Percentiles rank a stretch among this genome's conserved stretches.
Conservation (phyloP, 2,797 vertebrate species). For the Synaphobranchus kaupii region DNA sequence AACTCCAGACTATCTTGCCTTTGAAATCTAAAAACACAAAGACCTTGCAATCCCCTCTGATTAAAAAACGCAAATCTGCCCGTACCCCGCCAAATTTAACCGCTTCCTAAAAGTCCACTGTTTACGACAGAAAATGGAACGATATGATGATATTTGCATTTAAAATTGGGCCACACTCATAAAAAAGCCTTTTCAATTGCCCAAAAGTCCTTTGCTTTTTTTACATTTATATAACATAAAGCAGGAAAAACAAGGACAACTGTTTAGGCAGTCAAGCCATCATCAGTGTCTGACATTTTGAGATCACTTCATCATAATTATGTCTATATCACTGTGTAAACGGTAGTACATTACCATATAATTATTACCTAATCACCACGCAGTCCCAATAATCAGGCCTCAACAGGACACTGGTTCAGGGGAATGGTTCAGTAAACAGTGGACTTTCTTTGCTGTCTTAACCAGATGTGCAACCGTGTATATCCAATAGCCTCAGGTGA, state of each 20-base stretch:
- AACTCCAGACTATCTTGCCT: constrained; percentile 15
- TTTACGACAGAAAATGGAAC: too few relatives aligned
- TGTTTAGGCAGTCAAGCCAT: neutral
- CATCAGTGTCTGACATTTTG: neutral
- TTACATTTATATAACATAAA: neutral
- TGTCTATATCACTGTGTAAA: too few relatives aligned
- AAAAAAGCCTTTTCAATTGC: neutral
- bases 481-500: constrained; percentile 46
- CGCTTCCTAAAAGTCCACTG: too few relatives aligned
- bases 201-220: neutral
- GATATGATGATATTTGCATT: too few relatives aligned
- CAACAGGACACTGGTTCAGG: neutral
- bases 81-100: neutral
- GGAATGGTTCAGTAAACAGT: neutral
- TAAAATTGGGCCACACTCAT: neutral
- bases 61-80: constrained; percentile 1
- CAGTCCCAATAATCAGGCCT: neutral
- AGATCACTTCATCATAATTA: neutral
- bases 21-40: constrained; percentile 11
- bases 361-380: neutral
- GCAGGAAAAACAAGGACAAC: neutral
- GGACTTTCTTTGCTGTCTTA: neutral
- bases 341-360: neutral
- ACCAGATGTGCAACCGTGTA: constrained; percentile 32
- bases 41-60: neutral